These are phyloP conservation scores for Nephrocerus scutellatus DNA, from an alignment of 2,888 invertebrate species.

Conservation along the genomic window DNA sequence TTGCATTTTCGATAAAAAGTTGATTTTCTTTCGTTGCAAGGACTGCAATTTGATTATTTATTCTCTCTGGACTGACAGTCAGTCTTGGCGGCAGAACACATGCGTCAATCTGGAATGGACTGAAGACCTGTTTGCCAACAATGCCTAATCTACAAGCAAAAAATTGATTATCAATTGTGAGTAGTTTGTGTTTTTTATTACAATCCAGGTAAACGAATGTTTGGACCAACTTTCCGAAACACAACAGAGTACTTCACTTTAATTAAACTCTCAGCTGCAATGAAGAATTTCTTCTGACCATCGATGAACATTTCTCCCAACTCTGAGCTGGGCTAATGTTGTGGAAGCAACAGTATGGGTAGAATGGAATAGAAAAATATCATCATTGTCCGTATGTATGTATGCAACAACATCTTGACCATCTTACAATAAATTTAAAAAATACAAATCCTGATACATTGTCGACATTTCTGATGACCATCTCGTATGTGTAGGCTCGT, in stretches of 20 bases:
- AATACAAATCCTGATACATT: slow-evolving; percentile 35
- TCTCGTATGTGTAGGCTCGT: slow-evolving; percentile 29
- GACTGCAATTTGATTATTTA: slow-evolving; percentile 26
- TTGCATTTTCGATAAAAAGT: slow-evolving; percentile 35
- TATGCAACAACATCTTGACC: not conserved
- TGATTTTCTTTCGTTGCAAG: slow-evolving; percentile 23
- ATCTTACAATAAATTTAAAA: slow-evolving; percentile 37
- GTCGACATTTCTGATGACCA: slow-evolving; percentile 32
- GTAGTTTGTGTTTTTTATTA: slow-evolving; percentile 17
- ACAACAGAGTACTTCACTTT: slow-evolving; percentile 26
- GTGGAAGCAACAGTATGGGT: not conserved
- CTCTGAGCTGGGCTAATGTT: slow-evolving; percentile 22
- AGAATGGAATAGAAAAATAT: not conserved
- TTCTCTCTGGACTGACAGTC: slow-evolving; percentile 19
- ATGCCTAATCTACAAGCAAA: slow-evolving; percentile 27
- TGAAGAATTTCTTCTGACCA: slow-evolving; percentile 34
- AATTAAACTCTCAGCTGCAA: slow-evolving; percentile 20
- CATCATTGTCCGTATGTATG: not conserved
- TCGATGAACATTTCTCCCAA: slow-evolving; percentile 31
- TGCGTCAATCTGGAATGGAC: slow-evolving; percentile 31
- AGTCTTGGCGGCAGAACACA: slow-evolving; percentile 33
- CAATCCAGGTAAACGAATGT: slow-evolving; percentile 29
- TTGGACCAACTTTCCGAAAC: slow-evolving; percentile 30
- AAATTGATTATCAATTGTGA: not conserved
- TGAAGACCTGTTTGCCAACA: slow-evolving; percentile 30